Base-by-base conservation (phyloP, 2,888 invertebrate species). In the Gymnoscelis rufifasciata region DNA sequence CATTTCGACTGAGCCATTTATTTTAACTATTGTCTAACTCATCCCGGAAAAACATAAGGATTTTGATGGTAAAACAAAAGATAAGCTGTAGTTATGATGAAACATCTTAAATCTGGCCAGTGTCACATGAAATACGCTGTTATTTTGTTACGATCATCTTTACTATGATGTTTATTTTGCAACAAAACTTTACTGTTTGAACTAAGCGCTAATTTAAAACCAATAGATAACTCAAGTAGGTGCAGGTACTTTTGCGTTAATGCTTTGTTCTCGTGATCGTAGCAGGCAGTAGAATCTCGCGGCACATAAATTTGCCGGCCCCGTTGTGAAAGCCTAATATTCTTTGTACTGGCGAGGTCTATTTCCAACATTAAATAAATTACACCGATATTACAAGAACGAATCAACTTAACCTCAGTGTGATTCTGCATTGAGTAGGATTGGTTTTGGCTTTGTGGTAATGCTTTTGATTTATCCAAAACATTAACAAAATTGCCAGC, bases 241-340 rank as follows among this genome's bases (percentile, higher is more conserved):
- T 35, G 41, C 35, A 40, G 44, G 55, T 49, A 51, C 40, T 45
- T 63, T 62, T 59, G 64, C 68, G 63, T 62, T 65, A 66, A 63
- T 68, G 70, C 68, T 73, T 72, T 71, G 74, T 78, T 73, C 68
- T 79, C 77, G 78, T 74, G 78, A 75, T 72, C 68, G 54, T 61
- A 60, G 66, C 68, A 62, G 66, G 78, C 71, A 69, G 78, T 71
- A 69, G 79, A 84, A 83, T 86, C 84, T 83, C 78, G 72, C 67
- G 51, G 78, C 69, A 83, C 83, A 86, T 86, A 87, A 86, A 87
- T 86, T 82, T 80, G 65, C 81, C 70, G 68, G 75, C 81, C n/a
- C 82, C 80, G 83, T 87, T 86, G 83, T 86, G 87, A 87, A 87
- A 87, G 87, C 82, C 82, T n/a, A 86, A 86, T 84, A 87, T 87